Evolutionary conservation across 2,888 invertebrate genomes (phyloP), one percentile per base, ranked within the genome.

Genomic region (Sarcophaga variegata): DNA sequence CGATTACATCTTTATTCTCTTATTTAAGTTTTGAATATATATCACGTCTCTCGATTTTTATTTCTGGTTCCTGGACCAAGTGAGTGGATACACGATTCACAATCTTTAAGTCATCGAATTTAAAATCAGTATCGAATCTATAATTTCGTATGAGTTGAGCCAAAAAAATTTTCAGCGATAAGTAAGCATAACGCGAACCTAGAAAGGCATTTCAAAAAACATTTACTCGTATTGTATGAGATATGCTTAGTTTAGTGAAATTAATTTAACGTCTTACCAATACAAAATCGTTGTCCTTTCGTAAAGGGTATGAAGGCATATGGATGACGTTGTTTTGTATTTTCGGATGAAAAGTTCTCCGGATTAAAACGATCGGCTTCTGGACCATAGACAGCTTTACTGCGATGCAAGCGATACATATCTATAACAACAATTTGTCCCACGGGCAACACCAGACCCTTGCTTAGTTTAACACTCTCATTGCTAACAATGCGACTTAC

Each of bases 11-110:
- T 37, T 37, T 8, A 37, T 37, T 37, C 37, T 2, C 3, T 59
- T n/a, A 14, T 3, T 59, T 59, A n/a, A 67, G 20, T 25, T 22
- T 62, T 14, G 27, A 22, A 27, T 4, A 37, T 75, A 17, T 45
- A 10, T 0, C 37, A 0, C 85, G 49, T 59, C 47, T 60, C 47
- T 85, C 76, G 14, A 90, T 54, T 83, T 89, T 85, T 62, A 92
- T 37, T 4, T 88, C 70, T 2, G 92, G 93, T 37, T 89, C 86
- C 22, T 88, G 86, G 37, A 89, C 90, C 0, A 92, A 83, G 71
- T 91, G 92, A 14, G 93, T 86, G 0, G 92, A 90, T n/a, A 92
- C 90, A 59, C 91, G 90, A 76, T 92, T 91, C 4, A 91, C 89
- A 81, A 91, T 91, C 49, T 88, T 88, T 11, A 93, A 87, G 79